Evolutionary conservation across 2,113 vertebrate genomes (phyloP).

Genomic region (Phalacrocorax pelagicus): DNA sequence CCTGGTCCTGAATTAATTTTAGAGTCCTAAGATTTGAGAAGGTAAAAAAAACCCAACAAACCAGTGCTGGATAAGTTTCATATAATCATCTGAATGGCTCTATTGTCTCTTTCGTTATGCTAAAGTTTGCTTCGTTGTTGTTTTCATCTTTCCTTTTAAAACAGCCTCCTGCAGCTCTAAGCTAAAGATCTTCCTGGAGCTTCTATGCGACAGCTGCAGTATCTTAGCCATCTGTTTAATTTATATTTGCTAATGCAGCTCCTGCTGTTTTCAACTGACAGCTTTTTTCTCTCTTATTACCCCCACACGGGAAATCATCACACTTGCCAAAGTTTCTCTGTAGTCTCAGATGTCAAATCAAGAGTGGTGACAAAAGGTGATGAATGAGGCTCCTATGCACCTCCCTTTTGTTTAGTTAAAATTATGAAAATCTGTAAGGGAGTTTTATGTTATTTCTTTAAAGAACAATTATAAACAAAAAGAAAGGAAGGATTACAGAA

Average conservation of each 20-base stretch:
- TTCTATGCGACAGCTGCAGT: constrained; percentile 59
- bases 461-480: background rate
- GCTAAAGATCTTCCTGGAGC: constrained; percentile 52
- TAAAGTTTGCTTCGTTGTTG: constrained; percentile 28
- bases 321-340: constrained; percentile 57
- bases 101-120: background rate
- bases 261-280: constrained; percentile 69
- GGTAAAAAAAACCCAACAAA: background rate
- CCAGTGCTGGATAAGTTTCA: background rate
- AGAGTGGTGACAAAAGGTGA: constrained; percentile 47
- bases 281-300: constrained; percentile 64
- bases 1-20: background rate
- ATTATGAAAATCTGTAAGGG: background rate
- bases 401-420: constrained; percentile 8
- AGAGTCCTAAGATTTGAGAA: background rate
- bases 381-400: background rate
- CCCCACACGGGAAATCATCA: constrained; percentile 48
- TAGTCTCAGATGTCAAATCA: constrained; percentile 58
- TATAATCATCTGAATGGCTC: background rate
- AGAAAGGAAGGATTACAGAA: background rate
- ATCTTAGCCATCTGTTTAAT: constrained; percentile 71
- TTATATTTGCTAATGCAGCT: constrained; percentile 68
- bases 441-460: background rate
- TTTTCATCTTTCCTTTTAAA: constrained; percentile 45
- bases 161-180: constrained; percentile 44